These are phyloP conservation scores for Anarhynchus alexandrinus DNA, from an alignment of 2,113 vertebrate genomes.

Conservation along the genomic window DNA sequence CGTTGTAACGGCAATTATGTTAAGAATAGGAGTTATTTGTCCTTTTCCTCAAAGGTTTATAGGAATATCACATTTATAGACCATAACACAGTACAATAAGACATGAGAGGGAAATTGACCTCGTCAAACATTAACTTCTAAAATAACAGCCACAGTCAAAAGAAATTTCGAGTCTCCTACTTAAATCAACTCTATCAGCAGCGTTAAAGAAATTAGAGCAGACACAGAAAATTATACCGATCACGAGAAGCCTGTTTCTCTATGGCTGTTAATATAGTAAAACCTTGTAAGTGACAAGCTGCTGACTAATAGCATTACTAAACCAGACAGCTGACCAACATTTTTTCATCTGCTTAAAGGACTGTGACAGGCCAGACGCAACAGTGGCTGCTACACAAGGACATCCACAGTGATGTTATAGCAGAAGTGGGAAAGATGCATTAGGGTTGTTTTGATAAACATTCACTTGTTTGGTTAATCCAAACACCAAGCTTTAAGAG, in stretches of 20 bases:
- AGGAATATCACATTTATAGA: not conserved
- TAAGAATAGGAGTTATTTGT: not conserved
- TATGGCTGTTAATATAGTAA: not conserved
- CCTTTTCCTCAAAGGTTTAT: not conserved
- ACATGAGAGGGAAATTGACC: not conserved
- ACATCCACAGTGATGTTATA: not conserved
- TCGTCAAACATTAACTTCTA: not conserved
- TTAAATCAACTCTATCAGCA: not conserved
- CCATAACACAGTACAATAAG: not conserved
- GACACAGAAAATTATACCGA: slow-evolving; percentile 1
- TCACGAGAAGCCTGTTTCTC: not conserved
- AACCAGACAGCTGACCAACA: slow-evolving; percentile 20
- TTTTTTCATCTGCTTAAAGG: slow-evolving; percentile 24
- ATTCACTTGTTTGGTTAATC: not conserved
- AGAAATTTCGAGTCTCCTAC: not conserved
- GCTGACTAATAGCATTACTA: slow-evolving; percentile 39
- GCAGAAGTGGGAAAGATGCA: not conserved
- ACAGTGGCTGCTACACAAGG: not conserved
- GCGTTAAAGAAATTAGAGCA: not conserved
- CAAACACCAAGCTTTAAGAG: not conserved
- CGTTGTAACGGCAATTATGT: not conserved
- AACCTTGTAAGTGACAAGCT: slow-evolving; percentile 17
- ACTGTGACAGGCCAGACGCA: not conserved
- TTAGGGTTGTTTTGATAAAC: not conserved
- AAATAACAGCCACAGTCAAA: not conserved